Percentiles rank a stretch among this genome's conserved stretches.
Evolutionary conservation across 2,113 vertebrate species (phyloP).

Genomic region (Pantherophis guttatus): DNA sequence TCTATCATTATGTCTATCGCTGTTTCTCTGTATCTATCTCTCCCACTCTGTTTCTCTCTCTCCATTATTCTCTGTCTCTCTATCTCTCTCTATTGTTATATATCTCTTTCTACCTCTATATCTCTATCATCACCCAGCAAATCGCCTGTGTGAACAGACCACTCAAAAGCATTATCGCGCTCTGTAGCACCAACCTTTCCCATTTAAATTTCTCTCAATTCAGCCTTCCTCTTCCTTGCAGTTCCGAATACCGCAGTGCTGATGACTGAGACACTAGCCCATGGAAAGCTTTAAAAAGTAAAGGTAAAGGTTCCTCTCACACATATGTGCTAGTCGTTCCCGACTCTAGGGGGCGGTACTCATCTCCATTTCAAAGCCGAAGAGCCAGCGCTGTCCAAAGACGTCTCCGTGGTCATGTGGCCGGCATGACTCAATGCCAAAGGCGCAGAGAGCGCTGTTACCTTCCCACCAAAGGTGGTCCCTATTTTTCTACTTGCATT

Average conservation of each 20-base stretch:
- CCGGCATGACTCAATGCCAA: too few relatives aligned
- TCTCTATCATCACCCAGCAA: not conserved
- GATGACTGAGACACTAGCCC: not conserved
- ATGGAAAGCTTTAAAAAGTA: not conserved
- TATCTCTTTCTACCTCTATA: not conserved
- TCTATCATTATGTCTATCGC: not conserved
- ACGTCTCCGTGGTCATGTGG: too few relatives aligned
- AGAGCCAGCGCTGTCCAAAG: too few relatives aligned
- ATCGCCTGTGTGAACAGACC: not conserved
- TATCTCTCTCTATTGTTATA: not conserved
- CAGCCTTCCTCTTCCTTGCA: not conserved
- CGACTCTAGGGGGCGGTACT: too few relatives aligned
- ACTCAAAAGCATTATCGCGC: not conserved
- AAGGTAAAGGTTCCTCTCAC: too few relatives aligned
- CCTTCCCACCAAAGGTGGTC: too few relatives aligned
- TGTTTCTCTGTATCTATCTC: not conserved
- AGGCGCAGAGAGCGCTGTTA: accelerated
- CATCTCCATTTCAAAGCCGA: too few relatives aligned
- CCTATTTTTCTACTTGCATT: too few relatives aligned
- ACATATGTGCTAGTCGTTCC: too few relatives aligned
- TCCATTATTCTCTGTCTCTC: not conserved
- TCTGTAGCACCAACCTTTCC: not conserved
- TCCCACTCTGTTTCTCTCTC: not conserved
- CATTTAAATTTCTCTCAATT: not conserved
- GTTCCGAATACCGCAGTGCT: not conserved